A percentile compares a stretch with the other conserved stretches of the same genome.
Conservation (phyloP, 2,113 vertebrate genomes). For the Psittacula cyanocephala region DNA sequence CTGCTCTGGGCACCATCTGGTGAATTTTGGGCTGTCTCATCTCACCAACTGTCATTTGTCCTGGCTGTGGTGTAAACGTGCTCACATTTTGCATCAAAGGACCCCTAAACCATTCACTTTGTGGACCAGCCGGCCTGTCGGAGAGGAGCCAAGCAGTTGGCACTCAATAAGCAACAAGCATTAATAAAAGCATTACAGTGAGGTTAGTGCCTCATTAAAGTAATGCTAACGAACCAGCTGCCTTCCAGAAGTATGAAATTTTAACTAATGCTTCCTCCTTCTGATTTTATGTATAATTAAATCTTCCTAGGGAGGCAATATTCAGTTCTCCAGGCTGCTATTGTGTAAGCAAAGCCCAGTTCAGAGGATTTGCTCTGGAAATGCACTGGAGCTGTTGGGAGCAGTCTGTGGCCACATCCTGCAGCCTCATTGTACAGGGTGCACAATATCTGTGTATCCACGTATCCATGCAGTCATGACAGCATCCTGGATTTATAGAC, state of each 20-base stretch:
- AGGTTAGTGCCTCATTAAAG: constrained; percentile 66
- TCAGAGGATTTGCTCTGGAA: not conserved
- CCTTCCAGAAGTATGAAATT: constrained; percentile 37
- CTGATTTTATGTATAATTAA: constrained; percentile 50
- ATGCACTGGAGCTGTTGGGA: not conserved
- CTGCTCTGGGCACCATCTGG: constrained; percentile 59
- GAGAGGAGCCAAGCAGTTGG: constrained; percentile 60
- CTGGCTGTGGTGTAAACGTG: constrained; percentile 7
- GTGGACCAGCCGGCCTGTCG: constrained; percentile 39
- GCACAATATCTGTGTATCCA: not conserved
- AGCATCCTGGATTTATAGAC: not conserved
- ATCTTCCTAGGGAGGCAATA: not conserved
- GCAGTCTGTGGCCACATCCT: not conserved
- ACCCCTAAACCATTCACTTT: constrained; percentile 21
- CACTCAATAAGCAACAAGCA: not conserved
- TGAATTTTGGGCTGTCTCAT: constrained; percentile 38
- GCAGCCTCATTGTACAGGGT: fast-evolving
- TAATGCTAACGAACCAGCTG: constrained; percentile 57
- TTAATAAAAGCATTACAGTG: constrained; percentile 58
- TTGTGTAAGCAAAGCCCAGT: not conserved
- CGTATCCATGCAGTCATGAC: fast-evolving
- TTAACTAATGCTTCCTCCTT: constrained; percentile 50
- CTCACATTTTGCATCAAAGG: constrained; percentile 34
- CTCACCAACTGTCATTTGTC: constrained; percentile 63
- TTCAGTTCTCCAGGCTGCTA: not conserved